A percentile compares a stretch with the other conserved stretches of the same genome.
These are phyloP conservation scores for Lepisosteus osseus DNA, from an alignment of 2,113 vertebrate genomes.

Conservation along the genomic window DNA sequence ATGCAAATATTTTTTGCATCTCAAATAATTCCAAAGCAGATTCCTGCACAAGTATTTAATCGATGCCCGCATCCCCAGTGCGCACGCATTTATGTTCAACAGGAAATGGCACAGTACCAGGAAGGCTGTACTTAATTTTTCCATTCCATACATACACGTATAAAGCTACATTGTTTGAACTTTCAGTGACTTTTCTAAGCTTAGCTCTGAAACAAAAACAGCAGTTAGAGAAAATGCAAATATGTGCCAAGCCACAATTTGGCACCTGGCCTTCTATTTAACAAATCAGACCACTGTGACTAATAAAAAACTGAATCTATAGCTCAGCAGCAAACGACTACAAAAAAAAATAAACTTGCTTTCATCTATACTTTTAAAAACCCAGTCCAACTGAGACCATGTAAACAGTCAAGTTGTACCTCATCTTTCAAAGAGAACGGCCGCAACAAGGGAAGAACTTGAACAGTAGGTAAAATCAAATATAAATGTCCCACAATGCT, in stretches of 20 bases:
- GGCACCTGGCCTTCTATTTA: conserved; percentile 56
- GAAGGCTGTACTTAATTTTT: conserved; percentile 16
- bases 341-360: conserved; percentile 19
- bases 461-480: neutral
- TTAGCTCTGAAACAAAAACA: conserved; percentile 43
- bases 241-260: conserved; percentile 56
- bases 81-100: neutral
- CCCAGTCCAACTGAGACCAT: neutral
- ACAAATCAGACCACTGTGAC: conserved; percentile 63
- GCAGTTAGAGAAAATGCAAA: conserved; percentile 54
- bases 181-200: conserved; percentile 51
- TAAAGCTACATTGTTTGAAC: conserved; percentile 41
- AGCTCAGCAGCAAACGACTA: conserved; percentile 40
- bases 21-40: too few relatives aligned
- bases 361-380: neutral
- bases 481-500: too few relatives aligned
- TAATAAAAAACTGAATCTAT: conserved; percentile 51
- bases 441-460: neutral
- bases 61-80: too few relatives aligned
- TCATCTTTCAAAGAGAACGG: neutral
- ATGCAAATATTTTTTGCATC: too few relatives aligned
- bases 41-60: too few relatives aligned
- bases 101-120: conserved; percentile 11
- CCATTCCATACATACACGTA: conserved; percentile 27
- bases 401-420: neutral